Evolutionary conservation across 2,888 invertebrate genomes (phyloP).

Genomic region (Oscheius myriophilus): DNA sequence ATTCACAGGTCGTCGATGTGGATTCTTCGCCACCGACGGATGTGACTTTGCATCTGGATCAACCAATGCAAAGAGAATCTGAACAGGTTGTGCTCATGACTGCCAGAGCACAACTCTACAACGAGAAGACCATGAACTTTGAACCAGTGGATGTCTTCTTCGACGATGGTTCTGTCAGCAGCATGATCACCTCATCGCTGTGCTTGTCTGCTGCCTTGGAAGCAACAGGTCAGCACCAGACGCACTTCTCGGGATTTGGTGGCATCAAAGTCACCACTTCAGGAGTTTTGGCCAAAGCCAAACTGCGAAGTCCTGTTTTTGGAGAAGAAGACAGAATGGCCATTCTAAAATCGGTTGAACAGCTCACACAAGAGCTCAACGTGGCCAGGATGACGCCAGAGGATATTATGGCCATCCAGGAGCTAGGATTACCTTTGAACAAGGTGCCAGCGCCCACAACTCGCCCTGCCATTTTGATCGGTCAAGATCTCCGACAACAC

Average conservation of each 20-base stretch:
- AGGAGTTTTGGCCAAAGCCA: not conserved
- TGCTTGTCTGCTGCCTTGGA: not conserved
- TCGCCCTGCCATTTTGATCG: not conserved
- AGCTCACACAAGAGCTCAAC: not conserved
- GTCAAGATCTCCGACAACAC: not conserved
- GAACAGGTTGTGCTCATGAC: not conserved
- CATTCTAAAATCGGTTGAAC: not conserved
- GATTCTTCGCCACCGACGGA: no score
- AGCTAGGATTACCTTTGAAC: not conserved
- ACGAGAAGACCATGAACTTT: not conserved
- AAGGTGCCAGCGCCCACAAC: not conserved
- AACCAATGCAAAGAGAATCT: no score
- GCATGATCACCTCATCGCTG: not conserved
- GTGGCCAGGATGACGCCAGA: no score
- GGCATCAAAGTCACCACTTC: not conserved
- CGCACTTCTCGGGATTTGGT: not conserved
- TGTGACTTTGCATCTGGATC: no score
- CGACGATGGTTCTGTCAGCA: not conserved
- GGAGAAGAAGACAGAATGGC: not conserved
- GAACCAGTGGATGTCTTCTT: not conserved
- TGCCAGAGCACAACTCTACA: not conserved
- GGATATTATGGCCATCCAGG: no score
- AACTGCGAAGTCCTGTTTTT: not conserved
- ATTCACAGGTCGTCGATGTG: no score
- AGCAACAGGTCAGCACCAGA: not conserved